These are phyloP conservation scores for Girardia tigrina DNA, from an alignment of 2,888 invertebrate genomes.

Conservation along the genomic window DNA sequence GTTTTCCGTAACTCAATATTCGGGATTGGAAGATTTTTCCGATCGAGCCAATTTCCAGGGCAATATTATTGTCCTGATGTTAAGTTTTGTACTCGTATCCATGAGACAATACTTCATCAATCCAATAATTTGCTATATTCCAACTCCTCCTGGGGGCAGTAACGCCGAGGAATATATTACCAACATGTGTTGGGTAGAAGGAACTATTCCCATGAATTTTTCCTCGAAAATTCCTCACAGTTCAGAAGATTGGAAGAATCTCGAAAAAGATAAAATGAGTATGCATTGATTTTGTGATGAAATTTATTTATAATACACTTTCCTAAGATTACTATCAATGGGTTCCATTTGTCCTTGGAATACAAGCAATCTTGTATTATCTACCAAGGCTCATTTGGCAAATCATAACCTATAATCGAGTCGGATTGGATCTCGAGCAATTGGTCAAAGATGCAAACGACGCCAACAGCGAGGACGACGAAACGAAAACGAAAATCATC, in stretches of 20 bases:
- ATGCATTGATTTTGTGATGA: too few species aligned
- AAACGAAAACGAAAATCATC: neutral
- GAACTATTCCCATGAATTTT: slow-evolving; percentile 34
- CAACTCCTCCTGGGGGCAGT: slow-evolving; percentile 21
- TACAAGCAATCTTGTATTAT: slow-evolving; percentile 34
- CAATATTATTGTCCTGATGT: slow-evolving; percentile 34
- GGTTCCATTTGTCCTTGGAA: slow-evolving; percentile 32
- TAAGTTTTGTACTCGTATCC: slow-evolving; percentile 27
- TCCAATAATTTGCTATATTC: slow-evolving; percentile 33
- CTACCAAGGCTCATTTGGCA: slow-evolving; percentile 30
- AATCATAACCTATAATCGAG: slow-evolving; percentile 29
- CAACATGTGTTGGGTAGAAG: slow-evolving; percentile 36
- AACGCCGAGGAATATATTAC: slow-evolving; percentile 34
- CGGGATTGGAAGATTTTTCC: slow-evolving; percentile 35
- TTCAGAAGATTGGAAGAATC: slow-evolving; percentile 30
- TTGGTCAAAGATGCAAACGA: slow-evolving; percentile 4
- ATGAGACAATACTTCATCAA: slow-evolving; percentile 34
- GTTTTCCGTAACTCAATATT: slow-evolving; percentile 27
- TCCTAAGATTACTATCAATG: slow-evolving; percentile 36
- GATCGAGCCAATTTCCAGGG: slow-evolving; percentile 35
- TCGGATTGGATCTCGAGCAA: slow-evolving; percentile 31
- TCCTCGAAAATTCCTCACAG: slow-evolving; percentile 27
- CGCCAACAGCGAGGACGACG: neutral
- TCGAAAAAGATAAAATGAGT: slow-evolving; percentile 32
- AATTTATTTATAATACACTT: too few species aligned